Percentiles rank a stretch among this genome's conserved stretches.
phyloP scores from a whole-genome alignment of 2,797 vertebrate genomes.

The Cynopterus sphinx region DNA sequence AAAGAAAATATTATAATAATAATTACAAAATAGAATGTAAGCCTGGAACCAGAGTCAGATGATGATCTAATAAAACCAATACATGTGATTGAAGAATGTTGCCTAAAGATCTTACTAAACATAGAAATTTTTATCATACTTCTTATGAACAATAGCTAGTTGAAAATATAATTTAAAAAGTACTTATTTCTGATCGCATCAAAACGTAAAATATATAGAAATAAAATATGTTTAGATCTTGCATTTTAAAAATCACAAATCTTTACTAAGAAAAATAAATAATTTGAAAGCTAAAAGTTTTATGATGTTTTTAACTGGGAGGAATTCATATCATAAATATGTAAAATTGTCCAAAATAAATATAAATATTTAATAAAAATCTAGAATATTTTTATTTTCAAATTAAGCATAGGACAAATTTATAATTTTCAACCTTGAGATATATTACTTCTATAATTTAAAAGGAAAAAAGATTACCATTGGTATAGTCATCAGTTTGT shows the following conservation, averaged over 20 bases:
- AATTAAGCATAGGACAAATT: background rate
- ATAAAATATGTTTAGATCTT: background rate
- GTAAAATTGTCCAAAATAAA: background rate
- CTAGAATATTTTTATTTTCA: background rate
- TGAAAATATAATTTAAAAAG: background rate
- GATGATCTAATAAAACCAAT: background rate
- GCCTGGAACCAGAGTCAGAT: background rate
- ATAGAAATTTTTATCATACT: background rate
- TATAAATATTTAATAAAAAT: background rate
- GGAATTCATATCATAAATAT: background rate
- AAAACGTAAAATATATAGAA: background rate
- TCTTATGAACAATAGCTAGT: background rate
- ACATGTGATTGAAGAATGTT: background rate
- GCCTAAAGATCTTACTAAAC: background rate
- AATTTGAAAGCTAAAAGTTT: background rate
- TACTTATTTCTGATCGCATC: background rate
- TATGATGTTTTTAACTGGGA: background rate
- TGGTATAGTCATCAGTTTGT: background rate
- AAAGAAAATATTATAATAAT: background rate
- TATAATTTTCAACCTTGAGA: background rate
- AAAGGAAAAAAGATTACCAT: background rate
- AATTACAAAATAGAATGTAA: background rate
- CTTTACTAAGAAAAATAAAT: background rate
- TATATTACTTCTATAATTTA: background rate
- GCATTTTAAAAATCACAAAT: background rate